These are phyloP conservation scores for Enoplosus armatus DNA, from an alignment of 2,797 vertebrate genomes.

Conservation along the genomic window DNA sequence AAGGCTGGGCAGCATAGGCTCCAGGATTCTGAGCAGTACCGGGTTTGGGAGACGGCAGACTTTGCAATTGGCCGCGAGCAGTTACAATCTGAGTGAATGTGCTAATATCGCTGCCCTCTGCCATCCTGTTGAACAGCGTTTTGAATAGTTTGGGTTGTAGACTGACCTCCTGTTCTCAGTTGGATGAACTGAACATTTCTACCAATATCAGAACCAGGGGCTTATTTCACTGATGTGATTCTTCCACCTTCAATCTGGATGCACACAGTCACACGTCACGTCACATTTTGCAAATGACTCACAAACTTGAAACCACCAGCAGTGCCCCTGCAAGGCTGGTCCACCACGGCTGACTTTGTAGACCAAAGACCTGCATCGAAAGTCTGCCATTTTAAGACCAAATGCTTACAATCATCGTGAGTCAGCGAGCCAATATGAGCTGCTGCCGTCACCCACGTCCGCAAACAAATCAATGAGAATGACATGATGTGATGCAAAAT, in stretches of 20 bases:
- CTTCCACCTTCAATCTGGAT: too few species aligned
- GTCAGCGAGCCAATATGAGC: neutral
- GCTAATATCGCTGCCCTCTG: slow-evolving; percentile 1
- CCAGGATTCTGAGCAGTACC: neutral
- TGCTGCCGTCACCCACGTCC: neutral
- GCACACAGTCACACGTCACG: too few species aligned
- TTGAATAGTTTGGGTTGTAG: too few species aligned
- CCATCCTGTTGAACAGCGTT: neutral
- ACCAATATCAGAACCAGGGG: neutral
- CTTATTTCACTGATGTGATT: neutral
- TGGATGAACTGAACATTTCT: neutral
- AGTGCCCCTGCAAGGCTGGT: too few species aligned
- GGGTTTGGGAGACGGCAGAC: neutral
- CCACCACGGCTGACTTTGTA: neutral
- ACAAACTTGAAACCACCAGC: neutral
- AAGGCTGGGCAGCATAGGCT: neutral
- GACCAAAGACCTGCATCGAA: neutral
- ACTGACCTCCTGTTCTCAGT: neutral
- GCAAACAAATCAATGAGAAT: neutral
- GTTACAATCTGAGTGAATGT: neutral
- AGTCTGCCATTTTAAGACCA: neutral
- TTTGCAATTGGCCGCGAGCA: neutral
- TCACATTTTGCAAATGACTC: too few species aligned
- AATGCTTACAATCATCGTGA: neutral
- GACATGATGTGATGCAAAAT: neutral